Evolutionary conservation across 2,797 vertebrate genomes (phyloP), one percentile per base, ranked within the genome.

Genomic region (Ciconia nigra): DNA sequence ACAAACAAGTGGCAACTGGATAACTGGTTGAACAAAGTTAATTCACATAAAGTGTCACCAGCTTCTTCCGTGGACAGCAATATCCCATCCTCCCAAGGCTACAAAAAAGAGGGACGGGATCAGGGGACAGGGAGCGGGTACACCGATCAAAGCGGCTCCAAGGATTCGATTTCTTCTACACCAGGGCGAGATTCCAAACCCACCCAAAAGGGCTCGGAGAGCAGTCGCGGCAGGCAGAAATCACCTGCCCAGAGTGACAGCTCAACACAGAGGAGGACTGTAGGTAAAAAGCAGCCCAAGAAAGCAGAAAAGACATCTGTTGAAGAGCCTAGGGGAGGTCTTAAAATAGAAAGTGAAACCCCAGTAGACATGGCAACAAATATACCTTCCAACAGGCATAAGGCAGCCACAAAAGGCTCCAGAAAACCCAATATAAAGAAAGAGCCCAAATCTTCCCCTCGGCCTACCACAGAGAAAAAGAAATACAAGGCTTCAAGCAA

Each of bases 1-100:
- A 99, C 99, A 83, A 99, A 99, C 98, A 99, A 99, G 96, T 99
- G 99, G 99, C 99, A 99, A 62, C 98, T 99, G 97, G 99, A 99
- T 97, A 99, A 99, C 97, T 99, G 99, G 99, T 97, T 99, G 93
- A 99, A 99, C 97, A 99, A 99, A 97, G 98, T 99, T 15, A 99
- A 99, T 90, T 98, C 98, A 13, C 98, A 98, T 91, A 99, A 99
- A 98, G 99, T 99, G 76, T 99, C 99, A 63, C 99, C 99, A 61
- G 99, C 99, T 66, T 99, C 99, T 91, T 99, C 99, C 5, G 99
- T 99, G 96, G 99, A 99, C 95, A 99, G 98, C 97, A 99, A 98
- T 93, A 99, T 99, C 92, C 99, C 99, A 69, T 98, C 99, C 11
- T 98, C 98, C 87, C 98, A 99, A 98, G 99, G 99, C 95, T 99